Evolutionary conservation across 2,888 invertebrate genomes (phyloP).

Genomic region (Drosophila nigricruria): DNA sequence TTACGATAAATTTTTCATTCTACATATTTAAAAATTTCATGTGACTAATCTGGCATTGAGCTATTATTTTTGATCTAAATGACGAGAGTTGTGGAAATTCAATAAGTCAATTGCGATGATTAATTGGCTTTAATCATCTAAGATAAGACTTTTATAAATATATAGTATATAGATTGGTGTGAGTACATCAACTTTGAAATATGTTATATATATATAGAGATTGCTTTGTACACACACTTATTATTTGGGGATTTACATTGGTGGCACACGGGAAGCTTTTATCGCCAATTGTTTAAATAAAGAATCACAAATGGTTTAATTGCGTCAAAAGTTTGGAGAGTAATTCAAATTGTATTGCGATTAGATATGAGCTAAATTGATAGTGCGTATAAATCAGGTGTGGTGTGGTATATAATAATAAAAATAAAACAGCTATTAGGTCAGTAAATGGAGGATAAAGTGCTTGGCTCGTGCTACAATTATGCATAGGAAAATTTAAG

Average conservation of each 20-base stretch:
- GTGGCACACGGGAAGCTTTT: constrained; percentile 41
- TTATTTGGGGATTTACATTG: constrained; percentile 44
- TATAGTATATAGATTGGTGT: constrained; percentile 12
- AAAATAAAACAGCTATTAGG: constrained; percentile 19
- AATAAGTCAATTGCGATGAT: constrained; percentile 34
- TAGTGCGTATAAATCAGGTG: constrained; percentile 10
- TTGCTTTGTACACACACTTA: background rate
- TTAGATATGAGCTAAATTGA: constrained; percentile 31
- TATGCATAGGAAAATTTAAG: background rate
- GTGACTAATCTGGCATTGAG: constrained; percentile 25
- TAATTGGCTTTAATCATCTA: constrained; percentile 33
- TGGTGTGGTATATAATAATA: background rate
- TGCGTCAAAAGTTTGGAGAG: constrained; percentile 1
- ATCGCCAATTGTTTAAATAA: constrained; percentile 43
- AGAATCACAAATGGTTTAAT: background rate
- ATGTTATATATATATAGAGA: background rate
- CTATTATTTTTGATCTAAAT: constrained; percentile 13
- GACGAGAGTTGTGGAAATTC: constrained; percentile 21
- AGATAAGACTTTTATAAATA: constrained; percentile 30
- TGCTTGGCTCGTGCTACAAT: background rate
- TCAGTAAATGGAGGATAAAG: constrained; percentile 5
- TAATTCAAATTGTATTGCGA: constrained; percentile 29
- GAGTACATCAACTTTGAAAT: background rate
- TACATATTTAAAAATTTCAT: background rate
- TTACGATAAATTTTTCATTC: constrained; percentile 7